Base-by-base conservation (phyloP, 2,113 vertebrate genomes). In the Perccottus glenii region DNA sequence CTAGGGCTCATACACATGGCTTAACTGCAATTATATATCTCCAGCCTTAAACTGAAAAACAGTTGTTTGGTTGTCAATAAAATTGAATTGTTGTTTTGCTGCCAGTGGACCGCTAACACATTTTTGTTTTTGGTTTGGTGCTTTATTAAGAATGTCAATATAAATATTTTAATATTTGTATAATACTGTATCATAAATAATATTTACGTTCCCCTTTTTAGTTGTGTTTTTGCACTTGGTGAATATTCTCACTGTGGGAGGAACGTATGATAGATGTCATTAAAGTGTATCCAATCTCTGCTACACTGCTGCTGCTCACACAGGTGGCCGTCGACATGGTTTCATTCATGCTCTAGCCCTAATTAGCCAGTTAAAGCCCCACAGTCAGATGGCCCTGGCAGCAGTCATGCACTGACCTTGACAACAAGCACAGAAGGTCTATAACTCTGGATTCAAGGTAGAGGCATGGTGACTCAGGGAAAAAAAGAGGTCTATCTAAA, bases 321-420 rank as follows among this genome's bases (percentile, higher is more conserved):
- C 52, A 51, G 70, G 60, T 42, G 43, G 19, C 40, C 49, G 44
- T 19, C 49, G 67, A 49, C 40, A 51, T 46, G 73, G 40, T 16
- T 66, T 19, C 60, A 55, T 55, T 70, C 14, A n/a, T 58, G 61
- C n/a, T 35, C 64, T 71, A 16, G 51, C 64, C 4, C 14, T 58
- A 74, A 79, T 48, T 70, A 64, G 69, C 38, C 55, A 50, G 65
- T 76, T 36, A 67, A 77, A 51, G 45, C 60, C 62, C 70, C 70
- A 60, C 50, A 82, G 83, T 85, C 87, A 90, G 86, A 65, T 89
- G 89, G 73, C 78, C 52, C 40, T 83, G 85, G 78, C 84, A 86
- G 84, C 63, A 45, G n/a, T 79, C 60, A 68, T 63, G 71, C 74
- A 64, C 67, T 78, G 73, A 80, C 82, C 84, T 86, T 81, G 84